These are phyloP conservation scores for Tachysurus fulvidraco DNA, from an alignment of 2,113 vertebrate species.

Conservation along the genomic window DNA sequence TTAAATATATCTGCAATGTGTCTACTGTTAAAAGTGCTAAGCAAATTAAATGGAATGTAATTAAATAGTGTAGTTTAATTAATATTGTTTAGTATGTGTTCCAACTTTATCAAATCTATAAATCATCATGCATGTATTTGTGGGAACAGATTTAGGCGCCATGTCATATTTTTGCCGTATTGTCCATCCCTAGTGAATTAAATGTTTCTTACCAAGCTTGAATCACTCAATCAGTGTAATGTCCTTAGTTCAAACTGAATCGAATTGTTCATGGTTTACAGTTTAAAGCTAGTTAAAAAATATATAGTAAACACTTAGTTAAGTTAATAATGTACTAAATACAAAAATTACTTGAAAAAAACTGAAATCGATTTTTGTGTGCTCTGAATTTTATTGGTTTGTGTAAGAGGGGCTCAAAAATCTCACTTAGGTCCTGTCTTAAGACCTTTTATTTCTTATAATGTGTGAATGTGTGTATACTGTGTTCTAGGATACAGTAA, in stretches of 20 bases:
- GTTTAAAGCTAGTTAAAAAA: neutral
- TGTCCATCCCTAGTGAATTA: neutral
- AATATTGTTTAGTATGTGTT: too few relatives aligned
- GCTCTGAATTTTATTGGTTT: neutral
- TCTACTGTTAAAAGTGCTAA: too few relatives aligned
- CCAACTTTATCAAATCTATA: too few relatives aligned
- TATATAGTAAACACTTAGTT: too few relatives aligned
- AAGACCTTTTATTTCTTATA: neutral
- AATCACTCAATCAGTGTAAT: neutral
- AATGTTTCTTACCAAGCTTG: neutral
- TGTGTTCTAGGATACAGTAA: conserved; percentile 16
- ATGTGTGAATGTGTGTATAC: neutral
- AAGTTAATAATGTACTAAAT: neutral
- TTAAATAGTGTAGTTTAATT: too few relatives aligned
- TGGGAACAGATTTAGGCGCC: neutral
- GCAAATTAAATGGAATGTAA: too few relatives aligned
- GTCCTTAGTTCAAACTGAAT: neutral
- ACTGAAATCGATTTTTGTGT: neutral
- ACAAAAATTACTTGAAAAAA: neutral
- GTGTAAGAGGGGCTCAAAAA: neutral
- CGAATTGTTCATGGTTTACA: neutral
- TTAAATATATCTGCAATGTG: too few relatives aligned
- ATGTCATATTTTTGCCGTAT: neutral
- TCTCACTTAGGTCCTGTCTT: neutral
- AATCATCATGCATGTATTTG: too few relatives aligned